Percentiles rank a stretch among this genome's conserved stretches.
These are phyloP conservation scores for Chiloscyllium plagiosum DNA, from an alignment of 2,113 vertebrate species.

Conservation along the genomic window DNA sequence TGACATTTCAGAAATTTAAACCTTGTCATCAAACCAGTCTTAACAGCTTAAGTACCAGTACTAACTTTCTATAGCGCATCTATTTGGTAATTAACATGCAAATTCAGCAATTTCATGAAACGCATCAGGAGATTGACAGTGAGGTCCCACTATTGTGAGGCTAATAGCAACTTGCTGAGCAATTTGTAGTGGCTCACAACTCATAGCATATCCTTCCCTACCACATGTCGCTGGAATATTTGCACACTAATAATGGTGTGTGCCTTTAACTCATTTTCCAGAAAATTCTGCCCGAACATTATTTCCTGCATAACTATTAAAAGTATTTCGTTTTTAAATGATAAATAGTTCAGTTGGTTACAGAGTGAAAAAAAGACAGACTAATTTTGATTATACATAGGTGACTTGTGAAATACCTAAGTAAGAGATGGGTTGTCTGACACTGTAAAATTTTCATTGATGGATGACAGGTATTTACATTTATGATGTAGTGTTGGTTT, in stretches of 20 bases:
- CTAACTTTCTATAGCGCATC: neutral
- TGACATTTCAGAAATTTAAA: neutral
- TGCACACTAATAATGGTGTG: neutral
- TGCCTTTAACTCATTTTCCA: neutral
- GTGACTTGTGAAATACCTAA: neutral
- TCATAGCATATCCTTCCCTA: neutral
- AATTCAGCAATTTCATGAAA: slow-evolving; percentile 13
- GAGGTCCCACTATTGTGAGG: neutral
- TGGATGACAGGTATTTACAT: slow-evolving; percentile 12
- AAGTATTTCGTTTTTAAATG: neutral
- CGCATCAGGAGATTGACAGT: neutral
- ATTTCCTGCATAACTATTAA: neutral
- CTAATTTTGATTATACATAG: neutral
- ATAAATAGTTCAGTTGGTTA: neutral
- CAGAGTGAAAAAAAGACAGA: neutral
- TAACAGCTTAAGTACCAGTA: neutral
- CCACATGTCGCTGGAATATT: neutral
- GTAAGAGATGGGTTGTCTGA: neutral
- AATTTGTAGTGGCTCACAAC: neutral
- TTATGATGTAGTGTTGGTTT: slow-evolving; percentile 28
- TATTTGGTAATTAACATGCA: neutral
- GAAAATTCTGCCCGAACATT: neutral
- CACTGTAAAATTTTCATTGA: slow-evolving; percentile 8
- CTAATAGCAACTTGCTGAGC: neutral
- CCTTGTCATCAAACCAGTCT: neutral